phyloP scores from a whole-genome alignment of 2,888 invertebrate genomes.

The Crematogaster levior region DNA sequence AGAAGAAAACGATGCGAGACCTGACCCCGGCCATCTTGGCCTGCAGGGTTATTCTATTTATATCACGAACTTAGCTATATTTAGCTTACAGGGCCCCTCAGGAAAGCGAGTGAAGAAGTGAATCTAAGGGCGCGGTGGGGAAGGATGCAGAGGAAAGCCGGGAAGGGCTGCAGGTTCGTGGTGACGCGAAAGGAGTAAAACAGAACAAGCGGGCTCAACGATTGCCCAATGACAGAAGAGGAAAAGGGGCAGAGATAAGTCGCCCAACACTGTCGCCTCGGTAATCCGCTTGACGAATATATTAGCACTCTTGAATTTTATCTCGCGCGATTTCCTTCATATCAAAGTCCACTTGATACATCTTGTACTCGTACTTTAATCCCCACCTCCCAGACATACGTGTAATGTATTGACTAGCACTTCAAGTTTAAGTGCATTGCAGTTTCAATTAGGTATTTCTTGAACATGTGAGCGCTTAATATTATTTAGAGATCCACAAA shows the following conservation, averaged over 20 bases:
- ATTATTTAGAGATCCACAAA: constrained; percentile 35
- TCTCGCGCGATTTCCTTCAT: constrained; percentile 48
- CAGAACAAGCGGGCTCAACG: constrained; percentile 39
- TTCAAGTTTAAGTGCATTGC: constrained; percentile 34
- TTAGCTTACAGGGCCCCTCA: constrained; percentile 77
- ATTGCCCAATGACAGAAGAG: constrained; percentile 18
- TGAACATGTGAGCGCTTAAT: constrained; percentile 63
- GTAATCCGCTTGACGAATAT: constrained; percentile 71
- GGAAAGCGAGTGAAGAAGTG: constrained; percentile 69
- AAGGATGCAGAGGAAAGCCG: constrained; percentile 53
- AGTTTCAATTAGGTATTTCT: constrained; percentile 24
- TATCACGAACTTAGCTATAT: constrained; percentile 80
- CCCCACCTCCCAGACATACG: constrained; percentile 47
- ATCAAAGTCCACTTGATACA: background rate
- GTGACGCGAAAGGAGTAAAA: constrained; percentile 47
- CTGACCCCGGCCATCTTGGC: constrained; percentile 75
- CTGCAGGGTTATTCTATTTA: constrained; percentile 82
- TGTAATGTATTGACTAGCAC: constrained; percentile 50
- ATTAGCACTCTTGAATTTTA: constrained; percentile 70
- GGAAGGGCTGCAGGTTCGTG: constrained; percentile 46
- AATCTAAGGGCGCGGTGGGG: constrained; percentile 65
- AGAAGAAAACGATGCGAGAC: constrained; percentile 62
- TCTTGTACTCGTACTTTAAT: constrained; percentile 21
- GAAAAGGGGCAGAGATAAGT: constrained; percentile 42
- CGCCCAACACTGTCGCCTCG: constrained; percentile 60